phyloP scores from a whole-genome alignment of 1,140 invertebrate genomes.

The Ditylenchus dipsaci region DNA sequence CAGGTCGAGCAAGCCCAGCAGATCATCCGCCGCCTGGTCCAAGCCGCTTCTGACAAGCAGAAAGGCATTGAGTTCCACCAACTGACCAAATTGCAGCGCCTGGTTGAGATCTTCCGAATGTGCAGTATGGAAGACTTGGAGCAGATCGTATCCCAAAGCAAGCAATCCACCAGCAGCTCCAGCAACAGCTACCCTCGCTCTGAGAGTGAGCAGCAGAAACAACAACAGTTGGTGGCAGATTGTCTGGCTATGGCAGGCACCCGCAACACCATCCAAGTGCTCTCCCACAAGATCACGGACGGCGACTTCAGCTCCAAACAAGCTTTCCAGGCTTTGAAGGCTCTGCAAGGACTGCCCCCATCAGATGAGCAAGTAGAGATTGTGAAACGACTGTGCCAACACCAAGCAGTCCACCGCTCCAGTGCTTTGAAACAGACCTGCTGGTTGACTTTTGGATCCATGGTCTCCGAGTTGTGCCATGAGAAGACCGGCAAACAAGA shows the following conservation, averaged over 20 bases:
- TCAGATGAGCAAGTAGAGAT: conserved; percentile 23
- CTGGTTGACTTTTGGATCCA: conserved; percentile 36
- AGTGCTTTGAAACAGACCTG: conserved; percentile 23
- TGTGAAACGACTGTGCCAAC: conserved; percentile 15
- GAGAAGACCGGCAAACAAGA: conserved; percentile 20
- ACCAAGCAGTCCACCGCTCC: conserved; percentile 14
- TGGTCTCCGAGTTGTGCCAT: conserved; percentile 37
- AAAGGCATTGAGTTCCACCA: conserved; percentile 31
- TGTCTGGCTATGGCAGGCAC: conserved; percentile 38
- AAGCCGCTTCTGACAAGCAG: conserved; percentile 15
- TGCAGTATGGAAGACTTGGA: conserved; percentile 30
- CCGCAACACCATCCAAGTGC: conserved; percentile 26
- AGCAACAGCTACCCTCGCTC: not conserved
- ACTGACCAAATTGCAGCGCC: conserved; percentile 17
- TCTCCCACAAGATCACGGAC: conserved; percentile 30
- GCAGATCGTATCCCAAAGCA: not conserved
- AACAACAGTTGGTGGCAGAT: conserved; percentile 31
- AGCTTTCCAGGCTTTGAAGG: conserved; percentile 26
- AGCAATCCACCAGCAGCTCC: not conserved
- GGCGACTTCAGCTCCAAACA: conserved; percentile 9
- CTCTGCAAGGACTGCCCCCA: conserved; percentile 28
- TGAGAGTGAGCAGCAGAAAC: conserved; percentile 16
- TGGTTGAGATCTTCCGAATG: conserved; percentile 37
- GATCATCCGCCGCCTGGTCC: conserved; percentile 11
- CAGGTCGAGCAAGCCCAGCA: conserved; percentile 23